These are phyloP conservation scores for Trinectes maculatus DNA, from an alignment of 2,113 vertebrate species.

Conservation along the genomic window DNA sequence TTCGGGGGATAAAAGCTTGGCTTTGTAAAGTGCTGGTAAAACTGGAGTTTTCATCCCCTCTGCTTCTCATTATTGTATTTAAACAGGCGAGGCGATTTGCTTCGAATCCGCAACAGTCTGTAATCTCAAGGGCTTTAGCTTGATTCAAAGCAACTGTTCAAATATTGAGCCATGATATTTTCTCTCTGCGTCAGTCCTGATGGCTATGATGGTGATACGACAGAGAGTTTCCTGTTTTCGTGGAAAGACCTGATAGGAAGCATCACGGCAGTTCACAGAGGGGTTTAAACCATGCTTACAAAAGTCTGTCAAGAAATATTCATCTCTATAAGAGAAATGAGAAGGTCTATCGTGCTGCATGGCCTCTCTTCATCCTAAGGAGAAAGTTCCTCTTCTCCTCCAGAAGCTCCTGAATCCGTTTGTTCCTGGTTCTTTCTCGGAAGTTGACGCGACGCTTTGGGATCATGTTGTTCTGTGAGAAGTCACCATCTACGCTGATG, in stretches of 20 bases:
- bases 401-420: conserved; percentile 94
- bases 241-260: conserved; percentile 45
- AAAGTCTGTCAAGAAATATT: conserved; percentile 46
- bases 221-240: not conserved
- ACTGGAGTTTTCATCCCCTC: conserved; percentile 21
- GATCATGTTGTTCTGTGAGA: conserved; percentile 89
- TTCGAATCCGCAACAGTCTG: conserved; percentile 52
- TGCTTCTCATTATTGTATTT: conserved; percentile 42
- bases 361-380: conserved; percentile 84
- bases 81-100: conserved; percentile 34
- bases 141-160: conserved; percentile 62
- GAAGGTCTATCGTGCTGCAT: conserved; percentile 55
- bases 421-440: conserved; percentile 91
- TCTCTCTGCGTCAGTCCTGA: conserved; percentile 49
- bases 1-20: conserved; percentile 36
- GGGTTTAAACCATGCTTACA: conserved; percentile 25
- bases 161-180: conserved; percentile 61
- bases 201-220: conserved; percentile 33
- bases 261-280: conserved; percentile 33
- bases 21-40: conserved; percentile 49
- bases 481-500: conserved; percentile 77
- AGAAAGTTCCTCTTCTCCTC: conserved; percentile 89
- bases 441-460: conserved; percentile 82
- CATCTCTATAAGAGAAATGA: conserved; percentile 88
- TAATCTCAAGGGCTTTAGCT: conserved; percentile 26